Evolutionary conservation across 2,113 vertebrate species (phyloP).

Genomic region (Rissa tridactyla): DNA sequence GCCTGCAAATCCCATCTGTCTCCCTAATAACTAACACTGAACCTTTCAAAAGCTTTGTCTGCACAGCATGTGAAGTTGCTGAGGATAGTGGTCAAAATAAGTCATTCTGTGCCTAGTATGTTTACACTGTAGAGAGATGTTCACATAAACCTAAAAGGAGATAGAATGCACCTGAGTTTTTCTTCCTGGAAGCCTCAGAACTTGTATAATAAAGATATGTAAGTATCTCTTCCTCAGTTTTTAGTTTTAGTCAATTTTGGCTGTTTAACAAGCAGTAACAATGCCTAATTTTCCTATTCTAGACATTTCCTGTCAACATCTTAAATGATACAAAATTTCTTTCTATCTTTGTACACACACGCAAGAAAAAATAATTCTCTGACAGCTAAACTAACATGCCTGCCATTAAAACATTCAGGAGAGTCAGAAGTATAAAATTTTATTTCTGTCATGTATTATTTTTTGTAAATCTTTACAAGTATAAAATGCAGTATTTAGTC

Average conservation of each 20-base stretch:
- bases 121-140: neutral
- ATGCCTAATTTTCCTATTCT: neutral
- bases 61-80: neutral
- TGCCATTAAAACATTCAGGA: neutral
- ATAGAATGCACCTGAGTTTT: neutral
- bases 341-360: neutral
- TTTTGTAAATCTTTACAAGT: neutral
- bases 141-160: neutral
- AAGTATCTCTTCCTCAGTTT: neutral
- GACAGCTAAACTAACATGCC: neutral
- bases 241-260: neutral
- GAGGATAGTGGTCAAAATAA: neutral
- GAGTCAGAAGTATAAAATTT: neutral
- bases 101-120: neutral
- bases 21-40: neutral
- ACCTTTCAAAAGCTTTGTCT: slow-evolving; percentile 4
- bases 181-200: neutral
- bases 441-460: neutral
- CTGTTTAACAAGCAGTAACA: neutral
- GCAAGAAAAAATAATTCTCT: neutral
- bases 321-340: neutral
- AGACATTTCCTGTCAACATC: neutral
- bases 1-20: neutral
- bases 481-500: neutral
- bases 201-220: neutral